Base-by-base conservation (phyloP, 23 tunicate genomes). In the Oikopleura vanhoeffeni region DNA sequence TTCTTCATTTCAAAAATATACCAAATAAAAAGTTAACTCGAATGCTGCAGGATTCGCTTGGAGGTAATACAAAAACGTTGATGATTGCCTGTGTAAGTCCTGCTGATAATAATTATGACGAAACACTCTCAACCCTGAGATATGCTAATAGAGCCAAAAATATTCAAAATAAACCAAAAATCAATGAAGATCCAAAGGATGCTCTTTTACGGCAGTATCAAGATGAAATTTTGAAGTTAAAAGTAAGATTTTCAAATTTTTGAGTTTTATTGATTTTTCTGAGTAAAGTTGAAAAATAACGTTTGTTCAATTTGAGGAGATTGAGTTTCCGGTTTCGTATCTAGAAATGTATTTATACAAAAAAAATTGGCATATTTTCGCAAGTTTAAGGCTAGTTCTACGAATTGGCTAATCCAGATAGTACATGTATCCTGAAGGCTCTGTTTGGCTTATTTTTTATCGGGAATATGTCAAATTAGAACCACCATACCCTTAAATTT, bases 91-190 rank as follows among this genome's bases (percentile, higher is more conserved):
- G 57, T 28, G 40, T 83, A 2, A 89, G 92, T 28, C 99, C 99
- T 0, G 99, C 99, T 41, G 99, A 95, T 76, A 95, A 95, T 76
- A 95, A 95, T 83, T 95, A 90, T 76, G 99, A 95, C 67, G 99
- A 95, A 83, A 95, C 99, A 0, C 79, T 95, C 41, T 90, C 96
- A 84, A 95, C 99, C n/a, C 86, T 95, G 86, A 83, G 99, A 57
- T 95, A 95, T 76, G 99, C 99, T 41, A 95, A 95, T 41, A 91
- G 99, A 40, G 99, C 99, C 41, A 95, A 95, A 83, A 95, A 95
- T 87, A 95, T 95, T 88, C 90, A 95, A 86, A 95, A 95, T 89
- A 95, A 95, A 57, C 99, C 99, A 36, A 88, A 84, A 67, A 95
- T 95, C 42, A 95, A 95, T 83, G 99, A 95, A 57, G 99, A 95